A percentile compares a stretch with the other conserved stretches of the same genome.
Conservation (phyloP, 2,888 invertebrate genomes). For the Drosophila tripunctata region DNA sequence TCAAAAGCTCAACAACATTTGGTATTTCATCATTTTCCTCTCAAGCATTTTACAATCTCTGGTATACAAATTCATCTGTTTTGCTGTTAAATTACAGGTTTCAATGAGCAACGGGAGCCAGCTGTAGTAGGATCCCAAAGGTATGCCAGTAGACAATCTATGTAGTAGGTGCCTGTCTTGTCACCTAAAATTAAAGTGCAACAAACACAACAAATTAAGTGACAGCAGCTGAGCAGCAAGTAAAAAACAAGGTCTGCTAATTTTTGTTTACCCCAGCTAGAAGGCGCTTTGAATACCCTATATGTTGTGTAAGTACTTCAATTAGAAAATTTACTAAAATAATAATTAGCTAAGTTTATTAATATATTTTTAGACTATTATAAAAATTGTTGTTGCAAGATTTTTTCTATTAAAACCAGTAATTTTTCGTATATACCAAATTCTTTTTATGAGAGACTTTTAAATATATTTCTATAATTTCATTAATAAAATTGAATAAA, state of each 20-base stretch:
- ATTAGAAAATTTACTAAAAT: no score
- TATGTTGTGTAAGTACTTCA: no score
- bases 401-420: no score
- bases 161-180: conserved; percentile 45
- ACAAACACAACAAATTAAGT: conserved; percentile 38
- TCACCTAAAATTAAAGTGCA: conserved; percentile 48
- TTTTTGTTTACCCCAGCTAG: fast-evolving
- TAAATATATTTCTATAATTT: no score
- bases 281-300: conserved; percentile 12
- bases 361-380: no score
- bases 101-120: conserved; percentile 62
- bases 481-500: no score
- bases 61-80: not conserved
- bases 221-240: conserved; percentile 27
- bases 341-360: no score
- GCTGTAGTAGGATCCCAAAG: conserved; percentile 26
- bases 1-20: not conserved
- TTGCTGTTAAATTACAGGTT: conserved; percentile 36
- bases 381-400: no score
- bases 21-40: not conserved
- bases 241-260: not conserved
- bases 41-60: not conserved
- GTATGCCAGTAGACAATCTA: not conserved
- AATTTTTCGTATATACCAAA: no score
- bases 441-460: no score